Base-by-base conservation (phyloP, 2,113 vertebrate genomes). In the Bucco capensis region DNA sequence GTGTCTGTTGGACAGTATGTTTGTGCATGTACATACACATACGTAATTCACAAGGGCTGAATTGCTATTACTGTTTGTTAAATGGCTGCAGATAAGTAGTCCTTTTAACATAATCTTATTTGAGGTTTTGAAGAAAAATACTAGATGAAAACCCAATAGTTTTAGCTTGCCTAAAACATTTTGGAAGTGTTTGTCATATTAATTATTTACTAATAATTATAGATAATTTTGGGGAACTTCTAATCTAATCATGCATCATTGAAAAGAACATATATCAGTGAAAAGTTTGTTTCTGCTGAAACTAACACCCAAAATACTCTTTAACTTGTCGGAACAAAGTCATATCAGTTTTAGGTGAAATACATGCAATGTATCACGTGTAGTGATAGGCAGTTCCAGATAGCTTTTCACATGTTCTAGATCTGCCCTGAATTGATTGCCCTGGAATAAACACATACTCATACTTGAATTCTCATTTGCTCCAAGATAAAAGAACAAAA, bases 41-140 rank as follows among this genome's bases (percentile, higher is more conserved):
- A 22, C 17, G 8, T 33, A n/a, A 50, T 44, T 37, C 0, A 0
- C 12, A 67, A 30, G 16, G 28, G 2, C 23, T 61, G 28, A 58
- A 27, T n/a, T 70, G n/a, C 47, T 84, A 14, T 17, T 40, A 12
- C 18, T 85, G 10, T 49, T 89, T 93, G 25, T 62, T 42, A 66
- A 87, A 66, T 73, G 14, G 10, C 42, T 78, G 28, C 27, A 75
- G 38, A 56, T 35, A 19, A 0, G 0, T 11, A 67, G 31, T 53
- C 28, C 28, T 76, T 89, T 77, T 53, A 50, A 62, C 5, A 10
- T 1, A 46, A 8, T 31, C 5, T 30, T 57, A 14, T 31, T 64
- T 47, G 9, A 82, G 8, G 10, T 81, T 90, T 90, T 73, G 69
- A 53, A 57, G 58, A 76, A 83, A 74, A 87, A 72, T 56, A 19